Evolutionary conservation across 2,113 vertebrate genomes (phyloP).

Genomic region (Callopanchax toddi): DNA sequence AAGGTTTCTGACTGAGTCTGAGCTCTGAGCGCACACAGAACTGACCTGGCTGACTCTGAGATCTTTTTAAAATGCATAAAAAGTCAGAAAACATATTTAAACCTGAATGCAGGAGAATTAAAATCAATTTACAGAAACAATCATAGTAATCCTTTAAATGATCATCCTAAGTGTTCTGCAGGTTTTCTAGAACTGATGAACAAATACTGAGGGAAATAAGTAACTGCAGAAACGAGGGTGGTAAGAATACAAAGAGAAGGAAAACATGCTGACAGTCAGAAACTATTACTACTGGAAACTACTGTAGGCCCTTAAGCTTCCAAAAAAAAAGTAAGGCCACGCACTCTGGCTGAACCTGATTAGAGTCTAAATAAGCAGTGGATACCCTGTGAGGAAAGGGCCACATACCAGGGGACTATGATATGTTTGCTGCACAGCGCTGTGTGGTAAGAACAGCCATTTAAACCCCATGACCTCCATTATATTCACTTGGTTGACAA

Average conservation of each 20-base stretch:
- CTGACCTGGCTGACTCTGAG: too few relatives aligned
- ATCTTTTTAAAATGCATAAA: too few relatives aligned
- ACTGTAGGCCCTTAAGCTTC: conserved; percentile 11
- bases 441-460: not conserved
- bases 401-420: not conserved
- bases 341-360: conserved; percentile 39
- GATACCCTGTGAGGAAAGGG: conserved; percentile 33
- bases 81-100: too few relatives aligned
- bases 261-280: conserved; percentile 22
- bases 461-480: conserved; percentile 21
- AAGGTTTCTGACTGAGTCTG: too few relatives aligned
- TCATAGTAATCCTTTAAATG: too few relatives aligned
- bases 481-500: conserved; percentile 12
- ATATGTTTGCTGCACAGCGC: conserved; percentile 10
- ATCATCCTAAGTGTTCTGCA: too few relatives aligned
- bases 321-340: conserved; percentile 27
- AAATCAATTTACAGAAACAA: not conserved
- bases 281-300: conserved; percentile 3
- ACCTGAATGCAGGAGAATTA: too few relatives aligned
- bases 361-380: conserved; percentile 28
- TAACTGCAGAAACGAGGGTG: conserved; percentile 11
- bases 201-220: not conserved
- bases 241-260: not conserved
- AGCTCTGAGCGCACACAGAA: too few relatives aligned
- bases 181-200: not conserved